Base-by-base conservation (phyloP, 2,797 vertebrate genomes). In the Acipenser transmontanus region DNA sequence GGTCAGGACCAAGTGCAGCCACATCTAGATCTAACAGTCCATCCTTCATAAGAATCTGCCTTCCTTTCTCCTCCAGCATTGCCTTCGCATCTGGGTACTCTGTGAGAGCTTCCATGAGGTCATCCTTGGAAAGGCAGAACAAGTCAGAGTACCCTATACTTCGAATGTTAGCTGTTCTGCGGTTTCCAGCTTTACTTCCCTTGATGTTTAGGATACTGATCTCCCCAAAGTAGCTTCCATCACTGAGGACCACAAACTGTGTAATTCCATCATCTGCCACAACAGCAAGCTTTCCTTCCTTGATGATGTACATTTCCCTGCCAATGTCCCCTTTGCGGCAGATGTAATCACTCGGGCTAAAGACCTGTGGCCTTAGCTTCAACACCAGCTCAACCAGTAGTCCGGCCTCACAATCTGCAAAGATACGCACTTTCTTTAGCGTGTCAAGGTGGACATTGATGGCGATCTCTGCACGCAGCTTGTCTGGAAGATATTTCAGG, bases 301-400 rank as follows among this genome's bases (percentile, higher is more conserved):
- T 98, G 78, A 98, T 97, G 80, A 98, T 98, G 80, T 98, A 98
- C 96, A 98, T 98, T 81, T 98, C 96, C 17, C 95, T 81, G n/a
- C 96, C 96, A 17, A 98, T 98, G 76, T 98, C 96, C 1, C 96
- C 96, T 83, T 98, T 98, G 78, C 93, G 94, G 71, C 96, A 98
- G 74, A 98, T 96, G 73, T 98, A 98, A 78, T 98, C 96, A 54
- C 93, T 95, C 0, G 96, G 96, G 71, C 96, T 98, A 74, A 93
- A 99, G 34, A 99, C 96, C 78, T 99, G 96, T 0, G 96, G 96
- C 73, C 95, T 94, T 66, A 99, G 89, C 82, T 99, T 98, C 69
- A 99, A 81, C 67, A 98, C 96, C 80, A 99, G 73, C 81, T 98
- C 96, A 76, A 97, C 91, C 86, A 98, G 71, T 2, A 98, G 87